Conservation (phyloP, 2,797 vertebrate genomes). For the Sebastes paucispinis region DNA sequence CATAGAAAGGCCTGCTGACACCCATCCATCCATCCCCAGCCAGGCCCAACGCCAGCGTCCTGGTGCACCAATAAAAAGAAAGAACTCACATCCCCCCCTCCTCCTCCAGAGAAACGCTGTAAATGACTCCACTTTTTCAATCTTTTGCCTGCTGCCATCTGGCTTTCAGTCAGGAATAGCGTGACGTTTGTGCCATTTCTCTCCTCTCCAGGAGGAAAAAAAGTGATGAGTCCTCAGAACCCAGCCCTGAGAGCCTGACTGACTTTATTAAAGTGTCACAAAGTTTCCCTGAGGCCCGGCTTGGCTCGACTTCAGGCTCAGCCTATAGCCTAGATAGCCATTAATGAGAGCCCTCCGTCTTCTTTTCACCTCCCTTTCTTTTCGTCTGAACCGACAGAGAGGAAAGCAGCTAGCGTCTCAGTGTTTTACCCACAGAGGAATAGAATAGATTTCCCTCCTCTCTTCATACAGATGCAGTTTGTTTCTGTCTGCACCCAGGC, state of each 20-base stretch:
- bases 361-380: conserved; percentile 7
- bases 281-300: conserved; percentile 50
- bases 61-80: conserved; percentile 39
- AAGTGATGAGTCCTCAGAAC: conserved; percentile 73
- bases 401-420: conserved; percentile 8
- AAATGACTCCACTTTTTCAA: conserved; percentile 46
- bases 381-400: conserved; percentile 15
- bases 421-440: conserved; percentile 13
- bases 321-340: conserved; percentile 41
- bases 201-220: conserved; percentile 42
- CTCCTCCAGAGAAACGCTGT: conserved; percentile 20
- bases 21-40: conserved; percentile 26
- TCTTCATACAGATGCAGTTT: conserved; percentile 19
- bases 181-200: conserved; percentile 52
- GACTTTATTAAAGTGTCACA: conserved; percentile 72
- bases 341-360: conserved; percentile 38
- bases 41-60: conserved; percentile 23
- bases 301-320: conserved; percentile 43
- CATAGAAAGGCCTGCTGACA: conserved; percentile 48
- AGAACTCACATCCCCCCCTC: conserved; percentile 1
- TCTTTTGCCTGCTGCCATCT: conserved; percentile 59
- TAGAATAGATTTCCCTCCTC: conserved; percentile 15
- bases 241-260: conserved; percentile 46
- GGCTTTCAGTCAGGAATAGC: conserved; percentile 71
- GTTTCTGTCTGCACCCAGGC: conserved; percentile 40